Evolutionary conservation across 92 coral and sea anemone genomes (phyloP).

Genomic region (Phenganax subtilis): DNA sequence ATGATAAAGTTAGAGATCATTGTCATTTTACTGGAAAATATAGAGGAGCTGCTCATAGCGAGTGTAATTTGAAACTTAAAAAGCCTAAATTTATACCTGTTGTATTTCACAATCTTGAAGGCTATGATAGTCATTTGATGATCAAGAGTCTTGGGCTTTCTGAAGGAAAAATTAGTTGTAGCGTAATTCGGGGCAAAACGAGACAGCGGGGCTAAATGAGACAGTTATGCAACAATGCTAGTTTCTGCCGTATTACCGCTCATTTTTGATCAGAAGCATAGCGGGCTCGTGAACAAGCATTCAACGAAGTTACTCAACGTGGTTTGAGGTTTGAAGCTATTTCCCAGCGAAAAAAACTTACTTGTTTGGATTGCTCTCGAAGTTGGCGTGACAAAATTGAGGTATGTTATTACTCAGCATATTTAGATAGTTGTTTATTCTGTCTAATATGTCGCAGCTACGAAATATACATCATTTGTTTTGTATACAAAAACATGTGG

Average conservation of each 20-base stretch:
- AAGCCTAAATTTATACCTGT: no score
- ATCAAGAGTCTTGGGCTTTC: not conserved
- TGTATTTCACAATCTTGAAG: no score
- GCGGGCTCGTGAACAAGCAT: not conserved
- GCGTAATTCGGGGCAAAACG: slow-evolving; percentile 8
- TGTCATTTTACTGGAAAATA: no score
- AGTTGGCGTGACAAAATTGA: slow-evolving; percentile 2
- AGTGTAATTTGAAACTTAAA: no score
- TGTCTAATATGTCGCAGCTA: slow-evolving; percentile 11
- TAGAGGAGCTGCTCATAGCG: no score
- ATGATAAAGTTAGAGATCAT: no score
- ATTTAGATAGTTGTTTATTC: slow-evolving; percentile 15
- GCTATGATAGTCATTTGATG: no score
- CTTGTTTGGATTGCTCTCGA: not conserved
- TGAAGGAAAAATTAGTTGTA: not conserved
- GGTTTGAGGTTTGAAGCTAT: slow-evolving; percentile 15
- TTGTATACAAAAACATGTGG: slow-evolving; percentile 13
- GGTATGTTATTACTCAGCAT: slow-evolving; percentile 17
- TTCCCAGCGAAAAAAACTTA: not conserved
- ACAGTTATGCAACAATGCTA: slow-evolving; percentile 3
- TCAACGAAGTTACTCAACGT: not conserved
- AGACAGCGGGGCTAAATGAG: not conserved
- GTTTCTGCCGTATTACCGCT: slow-evolving; percentile 12
- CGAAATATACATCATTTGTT: slow-evolving; percentile 12
- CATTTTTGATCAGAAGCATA: not conserved